Base-by-base conservation (phyloP, 2,888 invertebrate species). In the Branchipolynoe longqiensis region DNA sequence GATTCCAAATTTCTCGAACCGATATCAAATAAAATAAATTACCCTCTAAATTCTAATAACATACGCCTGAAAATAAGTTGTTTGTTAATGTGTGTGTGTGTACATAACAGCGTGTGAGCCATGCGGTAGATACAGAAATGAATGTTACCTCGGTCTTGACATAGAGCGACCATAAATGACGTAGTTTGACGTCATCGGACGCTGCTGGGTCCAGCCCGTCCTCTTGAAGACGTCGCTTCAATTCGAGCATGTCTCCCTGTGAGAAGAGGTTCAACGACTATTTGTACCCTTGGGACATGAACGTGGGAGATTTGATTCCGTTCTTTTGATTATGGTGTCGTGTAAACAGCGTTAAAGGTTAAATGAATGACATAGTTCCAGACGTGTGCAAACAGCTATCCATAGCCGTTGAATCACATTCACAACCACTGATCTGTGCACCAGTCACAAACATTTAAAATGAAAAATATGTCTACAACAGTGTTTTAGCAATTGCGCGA, bases 141-240 rank as follows among this genome's bases (percentile, higher is more conserved):
- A n/a, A n/a, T n/a, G n/a, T n/a, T 86, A 92, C 93, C 91, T 92
- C 91, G 22, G 90, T 87, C 64, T 90, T 89, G 82, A 90, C 89
- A 73, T 91, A 90, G 6, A 92, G 88, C 64, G 90, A 88, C 92
- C 92, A 93, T 3, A 92, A 87, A 87, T 92, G 90, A 73, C 90
- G 83, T 6, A 93, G 87, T 83, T 92, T 92, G 85, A 92, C 91
- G 78, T 89, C 89, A 73, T 91, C 91, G 14, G 90, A 86, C 87
- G 90, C 89, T 25, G 90, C 88, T 0, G 90, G 89, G 41, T 89
- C 90, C 41, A 92, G 87, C 12, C 93, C 93, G 88, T 91, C 91
- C 48, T 91, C 91, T 41, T 89, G 87, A 33, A 92, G 88, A 3
- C 89, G 87, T 36, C 89, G 87, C 82, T 89, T 90, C 74, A 92